Conservation (phyloP, 2,113 vertebrate species). For the Ancistrus triradiatus region DNA sequence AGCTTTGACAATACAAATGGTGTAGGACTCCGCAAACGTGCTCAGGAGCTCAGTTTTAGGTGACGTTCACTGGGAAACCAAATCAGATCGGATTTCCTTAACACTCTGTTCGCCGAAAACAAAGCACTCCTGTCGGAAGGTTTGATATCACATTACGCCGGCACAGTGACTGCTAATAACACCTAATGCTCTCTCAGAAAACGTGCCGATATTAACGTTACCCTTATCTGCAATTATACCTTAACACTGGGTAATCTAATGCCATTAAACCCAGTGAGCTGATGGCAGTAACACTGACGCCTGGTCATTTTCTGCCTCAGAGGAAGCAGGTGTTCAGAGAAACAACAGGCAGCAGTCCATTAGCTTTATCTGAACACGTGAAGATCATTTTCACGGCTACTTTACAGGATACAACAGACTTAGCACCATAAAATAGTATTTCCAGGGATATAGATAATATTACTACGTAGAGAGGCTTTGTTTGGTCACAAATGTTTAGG, state of each 20-base stretch:
- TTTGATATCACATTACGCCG: conserved; percentile 9
- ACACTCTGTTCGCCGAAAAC: conserved; percentile 21
- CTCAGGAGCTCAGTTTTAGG: not conserved
- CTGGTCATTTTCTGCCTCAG: conserved; percentile 63
- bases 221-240: conserved; percentile 57
- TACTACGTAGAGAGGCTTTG: too few relatives aligned
- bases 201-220: conserved; percentile 29
- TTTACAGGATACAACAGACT: too few relatives aligned
- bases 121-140: conserved; percentile 7
- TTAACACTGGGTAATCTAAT: conserved; percentile 55
- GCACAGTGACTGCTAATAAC: conserved; percentile 7
- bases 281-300: conserved; percentile 55
- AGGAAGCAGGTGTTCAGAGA: conserved; percentile 58
- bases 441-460: too few relatives aligned
- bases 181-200: conserved; percentile 32
- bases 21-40: not conserved
- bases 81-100: conserved; percentile 5
- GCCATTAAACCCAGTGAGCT: conserved; percentile 69
- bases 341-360: conserved; percentile 24
- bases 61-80: conserved; percentile 1
- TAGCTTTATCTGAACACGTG: conserved; percentile 11
- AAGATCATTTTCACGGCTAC: conserved; percentile 11
- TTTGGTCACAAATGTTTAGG: too few relatives aligned
- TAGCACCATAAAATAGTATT: too few relatives aligned
- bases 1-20: not conserved